phyloP scores from a whole-genome alignment of 2,797 vertebrate genomes.

The Myotis findleyi region DNA sequence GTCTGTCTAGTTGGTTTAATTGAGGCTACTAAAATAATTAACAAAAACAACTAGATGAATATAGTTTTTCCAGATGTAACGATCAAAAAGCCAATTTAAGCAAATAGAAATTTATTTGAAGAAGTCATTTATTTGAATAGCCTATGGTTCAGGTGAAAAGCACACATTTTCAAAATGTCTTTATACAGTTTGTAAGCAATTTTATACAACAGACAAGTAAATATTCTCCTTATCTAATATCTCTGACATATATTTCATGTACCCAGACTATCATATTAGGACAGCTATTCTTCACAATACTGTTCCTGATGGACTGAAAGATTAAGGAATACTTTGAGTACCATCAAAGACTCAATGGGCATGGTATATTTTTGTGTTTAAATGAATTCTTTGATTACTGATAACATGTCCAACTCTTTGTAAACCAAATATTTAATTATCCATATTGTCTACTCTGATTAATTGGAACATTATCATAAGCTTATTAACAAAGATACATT shows the following conservation, averaged over 20 bases:
- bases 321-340: neutral
- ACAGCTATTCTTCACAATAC: neutral
- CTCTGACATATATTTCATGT: neutral
- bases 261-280: neutral
- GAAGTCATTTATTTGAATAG: neutral
- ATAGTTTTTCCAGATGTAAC: neutral
- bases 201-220: neutral
- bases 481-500: conserved; percentile 6
- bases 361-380: neutral
- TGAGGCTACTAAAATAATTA: conserved; percentile 12
- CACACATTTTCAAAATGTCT: conserved; percentile 23
- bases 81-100: conserved; percentile 10
- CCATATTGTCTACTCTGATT: neutral
- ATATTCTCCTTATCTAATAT: neutral
- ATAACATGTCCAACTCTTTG: neutral
- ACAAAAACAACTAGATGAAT: neutral
- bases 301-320: neutral
- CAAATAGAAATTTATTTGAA: neutral
- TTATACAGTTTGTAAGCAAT: neutral
- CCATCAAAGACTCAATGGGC: neutral
- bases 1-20: neutral
- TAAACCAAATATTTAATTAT: neutral
- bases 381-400: conserved; percentile 2
- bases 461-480: neutral
- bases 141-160: neutral